Evolutionary conservation across 1,140 invertebrate genomes (phyloP).

Genomic region (Hycleus phaleratus): DNA sequence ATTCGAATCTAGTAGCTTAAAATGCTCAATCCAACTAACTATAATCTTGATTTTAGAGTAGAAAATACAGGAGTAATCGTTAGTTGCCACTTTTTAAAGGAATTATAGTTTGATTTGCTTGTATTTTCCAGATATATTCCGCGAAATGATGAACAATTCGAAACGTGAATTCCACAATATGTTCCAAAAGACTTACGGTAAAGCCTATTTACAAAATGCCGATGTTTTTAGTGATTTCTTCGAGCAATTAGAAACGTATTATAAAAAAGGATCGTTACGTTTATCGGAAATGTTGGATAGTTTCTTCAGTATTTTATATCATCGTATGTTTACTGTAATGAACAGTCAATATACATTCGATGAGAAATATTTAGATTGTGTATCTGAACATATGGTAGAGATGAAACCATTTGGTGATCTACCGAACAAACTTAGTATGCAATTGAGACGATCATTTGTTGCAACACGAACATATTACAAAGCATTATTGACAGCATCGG

Average conservation of each 20-base stretch:
- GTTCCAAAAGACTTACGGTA: slow-evolving; percentile 92
- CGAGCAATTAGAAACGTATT: slow-evolving; percentile 83
- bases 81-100: neutral
- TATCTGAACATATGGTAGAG: slow-evolving; percentile 84
- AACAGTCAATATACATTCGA: slow-evolving; percentile 87
- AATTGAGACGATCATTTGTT: slow-evolving; percentile 87
- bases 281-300: slow-evolving; percentile 80
- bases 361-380: slow-evolving; percentile 71
- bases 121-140: slow-evolving; percentile 70
- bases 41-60: too few species aligned
- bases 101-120: neutral
- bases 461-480: slow-evolving; percentile 90
- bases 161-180: slow-evolving; percentile 84
- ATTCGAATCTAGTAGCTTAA: too few species aligned
- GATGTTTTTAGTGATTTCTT: slow-evolving; percentile 90
- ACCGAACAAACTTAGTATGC: slow-evolving; percentile 78
- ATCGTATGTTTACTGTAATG: slow-evolving; percentile 93
- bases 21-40: too few species aligned
- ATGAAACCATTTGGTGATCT: slow-evolving; percentile 92
- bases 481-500: slow-evolving; percentile 71
- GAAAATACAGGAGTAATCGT: too few species aligned
- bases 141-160: slow-evolving; percentile 71
- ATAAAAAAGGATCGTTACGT: slow-evolving; percentile 71
- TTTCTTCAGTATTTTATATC: slow-evolving; percentile 89
- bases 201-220: slow-evolving; percentile 89